Conservation (phyloP, 1,140 invertebrate genomes). For the Protaetia brevitarsis region DNA sequence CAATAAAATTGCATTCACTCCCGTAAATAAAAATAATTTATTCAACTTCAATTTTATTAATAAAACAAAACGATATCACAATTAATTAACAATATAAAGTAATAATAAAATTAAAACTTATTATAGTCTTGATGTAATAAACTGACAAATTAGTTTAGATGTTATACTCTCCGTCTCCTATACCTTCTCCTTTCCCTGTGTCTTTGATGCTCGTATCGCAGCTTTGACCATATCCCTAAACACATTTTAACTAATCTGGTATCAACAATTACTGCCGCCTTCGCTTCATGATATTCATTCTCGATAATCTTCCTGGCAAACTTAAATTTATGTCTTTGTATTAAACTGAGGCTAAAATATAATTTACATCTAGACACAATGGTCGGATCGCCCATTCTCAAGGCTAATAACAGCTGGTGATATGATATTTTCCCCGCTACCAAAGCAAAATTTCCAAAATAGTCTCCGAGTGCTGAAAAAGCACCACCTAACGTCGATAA, state of each 20-base stretch:
- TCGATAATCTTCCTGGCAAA: slow-evolving; percentile 65
- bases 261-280: slow-evolving; percentile 52
- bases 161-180: neutral
- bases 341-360: slow-evolving; percentile 81
- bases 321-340: slow-evolving; percentile 72
- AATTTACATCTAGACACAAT: slow-evolving; percentile 76
- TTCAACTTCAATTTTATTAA: no score
- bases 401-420: slow-evolving; percentile 75
- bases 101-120: no score
- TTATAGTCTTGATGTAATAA: no score
- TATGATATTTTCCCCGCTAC: slow-evolving; percentile 83
- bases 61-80: no score
- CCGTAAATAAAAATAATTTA: no score
- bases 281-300: slow-evolving; percentile 60
- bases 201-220: slow-evolving; percentile 58
- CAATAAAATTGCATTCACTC: no score
- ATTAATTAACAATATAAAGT: no score
- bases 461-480: slow-evolving; percentile 89
- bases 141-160: no score
- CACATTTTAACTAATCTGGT: slow-evolving; percentile 72
- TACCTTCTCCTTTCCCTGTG: slow-evolving; percentile 22
- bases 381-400: slow-evolving; percentile 75
- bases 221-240: slow-evolving; percentile 75
- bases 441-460: slow-evolving; percentile 73
- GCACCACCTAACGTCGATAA: slow-evolving; percentile 94